A percentile compares a stretch with the other conserved stretches of the same genome.
phyloP scores from a whole-genome alignment of 2,113 vertebrate species.

The Vimba vimba region DNA sequence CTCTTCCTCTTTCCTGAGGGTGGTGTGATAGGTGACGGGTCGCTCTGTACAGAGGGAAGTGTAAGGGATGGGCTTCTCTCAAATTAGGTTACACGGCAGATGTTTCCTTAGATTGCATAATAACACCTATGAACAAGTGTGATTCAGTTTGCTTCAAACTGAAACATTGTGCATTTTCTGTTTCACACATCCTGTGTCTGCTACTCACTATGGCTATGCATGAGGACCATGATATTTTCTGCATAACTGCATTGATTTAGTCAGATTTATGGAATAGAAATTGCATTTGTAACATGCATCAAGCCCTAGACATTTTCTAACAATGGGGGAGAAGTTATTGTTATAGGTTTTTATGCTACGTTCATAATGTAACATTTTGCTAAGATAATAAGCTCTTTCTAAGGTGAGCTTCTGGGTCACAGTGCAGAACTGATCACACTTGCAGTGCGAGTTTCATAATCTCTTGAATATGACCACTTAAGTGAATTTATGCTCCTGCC shows the following conservation, averaged over 20 bases:
- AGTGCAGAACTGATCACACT: background rate
- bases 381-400: background rate
- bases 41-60: background rate
- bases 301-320: background rate
- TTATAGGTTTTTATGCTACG: background rate
- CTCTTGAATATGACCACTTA: background rate
- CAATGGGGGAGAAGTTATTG: background rate
- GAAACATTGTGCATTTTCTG: background rate
- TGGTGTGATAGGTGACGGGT: background rate
- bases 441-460: background rate
- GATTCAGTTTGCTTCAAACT: background rate
- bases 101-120: conserved; percentile 18
- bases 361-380: background rate
- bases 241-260: too few relatives aligned
- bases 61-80: background rate
- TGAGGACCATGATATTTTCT: too few relatives aligned
- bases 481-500: background rate
- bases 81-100: conserved; percentile 16
- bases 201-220: background rate
- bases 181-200: background rate
- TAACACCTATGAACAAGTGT: background rate
- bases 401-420: background rate
- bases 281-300: background rate
- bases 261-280: background rate
- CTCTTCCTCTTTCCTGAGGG: conserved; percentile 27